phyloP scores from a whole-genome alignment of 1,140 invertebrate genomes.

The Cheumatopsyche charites region DNA sequence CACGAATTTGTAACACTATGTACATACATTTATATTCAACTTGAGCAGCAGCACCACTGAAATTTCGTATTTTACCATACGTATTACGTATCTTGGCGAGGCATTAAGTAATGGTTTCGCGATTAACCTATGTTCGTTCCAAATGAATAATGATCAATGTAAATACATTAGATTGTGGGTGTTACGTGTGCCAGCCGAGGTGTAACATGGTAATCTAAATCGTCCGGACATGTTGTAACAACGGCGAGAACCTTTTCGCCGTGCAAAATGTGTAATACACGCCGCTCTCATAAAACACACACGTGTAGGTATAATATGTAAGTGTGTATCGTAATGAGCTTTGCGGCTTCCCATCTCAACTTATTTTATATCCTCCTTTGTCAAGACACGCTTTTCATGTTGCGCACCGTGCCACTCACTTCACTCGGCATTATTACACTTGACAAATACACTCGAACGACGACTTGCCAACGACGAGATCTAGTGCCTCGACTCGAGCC shows the following conservation, averaged over 20 bases:
- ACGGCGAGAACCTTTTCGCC: background rate
- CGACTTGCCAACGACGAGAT: background rate
- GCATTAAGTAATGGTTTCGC: conserved; percentile 20
- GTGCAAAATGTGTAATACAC: background rate
- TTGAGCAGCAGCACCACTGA: no score
- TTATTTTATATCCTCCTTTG: conserved; percentile 44
- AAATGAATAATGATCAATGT: conserved; percentile 26
- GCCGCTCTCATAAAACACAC: background rate
- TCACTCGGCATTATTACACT: conserved; percentile 42
- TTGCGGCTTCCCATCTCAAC: conserved; percentile 42
- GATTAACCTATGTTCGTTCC: conserved; percentile 26
- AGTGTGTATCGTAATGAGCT: conserved; percentile 41
- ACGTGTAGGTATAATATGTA: no score
- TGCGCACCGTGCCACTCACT: conserved; percentile 15
- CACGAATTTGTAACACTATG: no score
- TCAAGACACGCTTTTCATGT: conserved; percentile 37
- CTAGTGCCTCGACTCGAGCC: background rate
- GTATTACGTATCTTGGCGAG: background rate
- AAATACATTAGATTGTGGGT: conserved; percentile 12
- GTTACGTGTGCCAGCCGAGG: conserved; percentile 1
- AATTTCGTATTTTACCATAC: no score
- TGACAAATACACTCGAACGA: conserved; percentile 29
- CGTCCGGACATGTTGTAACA: conserved; percentile 5
- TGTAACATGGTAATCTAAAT: conserved; percentile 27
- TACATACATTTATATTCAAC: no score